Conservation (phyloP, 2,888 invertebrate genomes). For the Euzetes globulus region DNA sequence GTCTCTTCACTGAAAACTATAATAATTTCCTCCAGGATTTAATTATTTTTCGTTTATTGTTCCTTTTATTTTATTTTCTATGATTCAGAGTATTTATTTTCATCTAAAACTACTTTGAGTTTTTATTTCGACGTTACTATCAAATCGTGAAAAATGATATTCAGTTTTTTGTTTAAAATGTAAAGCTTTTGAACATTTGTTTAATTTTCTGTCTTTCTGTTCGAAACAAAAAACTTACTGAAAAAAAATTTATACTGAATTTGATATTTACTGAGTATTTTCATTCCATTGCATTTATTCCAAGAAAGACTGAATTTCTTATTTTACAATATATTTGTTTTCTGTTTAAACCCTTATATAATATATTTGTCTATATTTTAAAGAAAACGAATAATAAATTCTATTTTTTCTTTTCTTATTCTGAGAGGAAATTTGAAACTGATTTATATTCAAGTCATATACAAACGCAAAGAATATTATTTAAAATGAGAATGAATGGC, state of each 20-base stretch:
- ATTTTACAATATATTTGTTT: neutral
- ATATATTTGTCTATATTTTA: neutral
- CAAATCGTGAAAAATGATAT: neutral
- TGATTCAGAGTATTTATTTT: neutral
- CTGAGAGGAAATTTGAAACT: neutral
- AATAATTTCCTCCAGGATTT: conserved; percentile 19
- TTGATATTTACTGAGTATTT: too few species aligned
- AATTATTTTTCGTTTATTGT: neutral
- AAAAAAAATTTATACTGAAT: too few species aligned
- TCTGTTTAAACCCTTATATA: neutral
- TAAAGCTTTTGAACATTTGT: neutral
- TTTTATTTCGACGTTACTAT: neutral
- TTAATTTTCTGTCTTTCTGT: neutral
- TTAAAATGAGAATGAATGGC: neutral
- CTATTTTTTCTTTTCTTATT: neutral
- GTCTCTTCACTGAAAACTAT: neutral
- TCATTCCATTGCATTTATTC: too few species aligned
- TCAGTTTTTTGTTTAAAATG: neutral
- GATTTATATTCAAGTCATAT: conserved; percentile 7
- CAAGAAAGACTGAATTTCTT: too few species aligned
- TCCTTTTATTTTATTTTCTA: neutral
- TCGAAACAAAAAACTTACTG: neutral
- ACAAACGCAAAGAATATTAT: neutral
- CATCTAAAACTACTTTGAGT: neutral
- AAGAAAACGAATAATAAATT: neutral